These are phyloP conservation scores for Parnassius glacialis DNA, from an alignment of 2,888 invertebrate species.

Conservation along the genomic window DNA sequence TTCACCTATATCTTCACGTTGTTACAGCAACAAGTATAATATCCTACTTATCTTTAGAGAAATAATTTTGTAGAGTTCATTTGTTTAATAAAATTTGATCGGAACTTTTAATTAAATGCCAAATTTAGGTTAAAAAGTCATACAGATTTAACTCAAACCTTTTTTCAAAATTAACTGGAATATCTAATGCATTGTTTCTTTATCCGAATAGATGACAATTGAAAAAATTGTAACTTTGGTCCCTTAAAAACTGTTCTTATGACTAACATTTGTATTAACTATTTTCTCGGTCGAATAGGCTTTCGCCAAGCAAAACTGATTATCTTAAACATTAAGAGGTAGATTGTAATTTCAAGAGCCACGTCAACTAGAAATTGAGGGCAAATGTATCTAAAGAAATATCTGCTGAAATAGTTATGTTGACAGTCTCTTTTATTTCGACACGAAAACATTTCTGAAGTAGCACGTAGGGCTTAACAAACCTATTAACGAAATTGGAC, in stretches of 20 bases:
- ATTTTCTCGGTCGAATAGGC: constrained; percentile 41
- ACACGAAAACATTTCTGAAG: constrained; percentile 37
- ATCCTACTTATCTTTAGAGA: constrained; percentile 20
- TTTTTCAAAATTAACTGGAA: constrained; percentile 1
- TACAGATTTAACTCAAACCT: background rate
- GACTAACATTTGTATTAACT: constrained; percentile 36
- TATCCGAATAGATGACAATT: constrained; percentile 12
- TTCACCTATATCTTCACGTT: constrained; percentile 14
- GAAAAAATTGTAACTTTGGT: constrained; percentile 57
- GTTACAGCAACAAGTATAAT: constrained; percentile 14
- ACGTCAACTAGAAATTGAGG: constrained; percentile 61
- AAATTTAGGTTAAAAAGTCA: background rate
- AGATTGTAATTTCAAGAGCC: constrained; percentile 76
- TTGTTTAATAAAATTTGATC: constrained; percentile 12
- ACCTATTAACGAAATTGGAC: constrained; percentile 54
- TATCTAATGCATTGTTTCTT: constrained; percentile 8
- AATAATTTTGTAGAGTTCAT: constrained; percentile 16
- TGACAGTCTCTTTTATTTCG: constrained; percentile 21
- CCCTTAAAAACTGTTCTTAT: constrained; percentile 44
- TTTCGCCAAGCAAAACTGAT: constrained; percentile 48
- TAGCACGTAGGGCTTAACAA: constrained; percentile 62
- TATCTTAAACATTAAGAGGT: constrained; percentile 74
- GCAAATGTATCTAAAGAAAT: constrained; percentile 41
- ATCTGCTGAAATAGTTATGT: constrained; percentile 42
- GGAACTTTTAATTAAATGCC: constrained; percentile 9